These are phyloP conservation scores for Mastomys coucha DNA, from an alignment of 2,113 vertebrate species.

Conservation along the genomic window DNA sequence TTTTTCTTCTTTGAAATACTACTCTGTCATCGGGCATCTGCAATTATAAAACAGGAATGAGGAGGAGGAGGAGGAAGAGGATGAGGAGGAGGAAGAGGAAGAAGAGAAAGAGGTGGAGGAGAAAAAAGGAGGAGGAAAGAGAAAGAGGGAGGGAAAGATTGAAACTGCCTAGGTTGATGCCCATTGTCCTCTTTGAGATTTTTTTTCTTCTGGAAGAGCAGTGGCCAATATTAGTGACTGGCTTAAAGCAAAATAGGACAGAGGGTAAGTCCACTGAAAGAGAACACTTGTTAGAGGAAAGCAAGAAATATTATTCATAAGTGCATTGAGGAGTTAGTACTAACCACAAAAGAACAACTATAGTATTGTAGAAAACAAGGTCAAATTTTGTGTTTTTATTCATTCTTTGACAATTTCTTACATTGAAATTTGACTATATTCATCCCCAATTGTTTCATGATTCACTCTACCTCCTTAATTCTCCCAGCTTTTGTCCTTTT, in stretches of 20 bases:
- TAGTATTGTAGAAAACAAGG: neutral
- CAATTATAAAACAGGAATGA: neutral
- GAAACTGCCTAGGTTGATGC: neutral
- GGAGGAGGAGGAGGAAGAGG: neutral
- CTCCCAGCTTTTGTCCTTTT: neutral
- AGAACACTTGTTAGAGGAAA: neutral
- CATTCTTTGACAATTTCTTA: neutral
- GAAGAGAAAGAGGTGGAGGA: too few species aligned
- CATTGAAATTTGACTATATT: neutral
- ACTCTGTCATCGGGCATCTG: neutral
- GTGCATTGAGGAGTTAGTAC: neutral
- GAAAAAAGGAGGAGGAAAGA: fast-evolving
- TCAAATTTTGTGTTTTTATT: neutral
- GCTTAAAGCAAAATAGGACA: neutral
- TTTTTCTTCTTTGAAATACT: slow-evolving; percentile 7
- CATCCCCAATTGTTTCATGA: neutral
- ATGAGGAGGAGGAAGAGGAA: fast-evolving
- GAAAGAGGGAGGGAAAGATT: neutral
- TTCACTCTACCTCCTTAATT: neutral
- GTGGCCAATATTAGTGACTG: neutral
- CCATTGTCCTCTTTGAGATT: neutral
- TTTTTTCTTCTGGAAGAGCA: neutral
- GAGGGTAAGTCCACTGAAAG: neutral
- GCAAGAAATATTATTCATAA: neutral
- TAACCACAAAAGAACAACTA: neutral